Evolutionary conservation across 2,888 invertebrate genomes (phyloP).

Genomic region (Itoplectis maculator): DNA sequence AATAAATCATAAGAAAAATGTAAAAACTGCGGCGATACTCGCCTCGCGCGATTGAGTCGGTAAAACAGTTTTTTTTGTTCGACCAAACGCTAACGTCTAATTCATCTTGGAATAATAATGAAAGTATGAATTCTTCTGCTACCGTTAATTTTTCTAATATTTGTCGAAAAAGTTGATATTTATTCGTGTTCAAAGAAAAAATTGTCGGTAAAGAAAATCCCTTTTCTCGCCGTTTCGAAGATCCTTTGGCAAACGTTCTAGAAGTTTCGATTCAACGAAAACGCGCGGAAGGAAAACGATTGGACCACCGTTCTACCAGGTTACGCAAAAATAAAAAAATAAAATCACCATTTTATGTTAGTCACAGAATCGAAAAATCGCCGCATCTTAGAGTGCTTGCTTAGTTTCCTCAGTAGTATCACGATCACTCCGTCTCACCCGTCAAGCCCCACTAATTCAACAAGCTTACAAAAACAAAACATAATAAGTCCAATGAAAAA

Average conservation of each 20-base stretch:
- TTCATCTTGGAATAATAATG: not conserved
- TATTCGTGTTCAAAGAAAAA: not conserved
- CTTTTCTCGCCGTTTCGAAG: not conserved
- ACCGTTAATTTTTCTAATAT: not conserved
- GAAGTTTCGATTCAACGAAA: not conserved
- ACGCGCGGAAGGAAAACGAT: not conserved
- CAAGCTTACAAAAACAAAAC: conserved; percentile 21
- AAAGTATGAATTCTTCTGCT: not conserved
- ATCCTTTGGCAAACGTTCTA: not conserved
- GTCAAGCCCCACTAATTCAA: conserved; percentile 49
- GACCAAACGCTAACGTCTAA: not conserved
- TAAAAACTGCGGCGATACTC: not conserved
- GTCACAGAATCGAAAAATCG: conserved; percentile 2
- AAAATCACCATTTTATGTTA: not conserved
- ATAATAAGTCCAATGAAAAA: conserved; percentile 39
- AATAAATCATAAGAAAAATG: not conserved
- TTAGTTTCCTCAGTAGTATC: conserved; percentile 56
- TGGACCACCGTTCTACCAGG: no score
- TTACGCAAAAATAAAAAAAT: not conserved
- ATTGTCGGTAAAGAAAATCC: not conserved
- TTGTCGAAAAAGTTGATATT: not conserved
- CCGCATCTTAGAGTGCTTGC: conserved; percentile 40
- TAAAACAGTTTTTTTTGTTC: not conserved
- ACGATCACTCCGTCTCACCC: conserved; percentile 57
- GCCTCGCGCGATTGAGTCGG: not conserved